Conservation (phyloP, 2,113 vertebrate genomes). For the Anseranas semipalmata region DNA sequence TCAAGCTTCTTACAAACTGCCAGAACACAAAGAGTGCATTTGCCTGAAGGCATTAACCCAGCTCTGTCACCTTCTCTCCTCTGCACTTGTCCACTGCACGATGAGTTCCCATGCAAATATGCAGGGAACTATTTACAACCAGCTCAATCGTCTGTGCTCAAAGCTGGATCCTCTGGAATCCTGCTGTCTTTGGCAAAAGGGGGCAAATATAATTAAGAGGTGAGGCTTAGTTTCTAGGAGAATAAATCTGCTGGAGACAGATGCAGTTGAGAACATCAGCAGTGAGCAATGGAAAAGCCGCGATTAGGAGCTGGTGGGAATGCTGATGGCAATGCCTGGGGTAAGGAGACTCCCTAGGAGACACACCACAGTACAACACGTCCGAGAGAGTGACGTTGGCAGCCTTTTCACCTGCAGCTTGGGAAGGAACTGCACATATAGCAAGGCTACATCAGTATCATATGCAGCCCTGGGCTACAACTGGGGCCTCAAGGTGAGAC, state of each 20-base stretch:
- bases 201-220: not conserved
- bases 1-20: not conserved
- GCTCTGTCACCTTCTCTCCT: not conserved
- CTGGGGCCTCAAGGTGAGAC: accelerated
- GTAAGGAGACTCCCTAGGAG: not conserved
- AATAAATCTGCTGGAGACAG: not conserved
- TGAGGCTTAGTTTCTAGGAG: not conserved
- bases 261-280: accelerated
- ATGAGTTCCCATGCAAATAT: accelerated
- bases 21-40: not conserved
- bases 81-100: not conserved
- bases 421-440: not conserved
- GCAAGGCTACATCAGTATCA: not conserved
- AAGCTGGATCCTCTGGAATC: not conserved
- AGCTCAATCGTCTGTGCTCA: not conserved
- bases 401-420: not conserved
- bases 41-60: not conserved
- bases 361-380: accelerated
- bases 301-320: not conserved
- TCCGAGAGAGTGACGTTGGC: not conserved
- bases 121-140: not conserved
- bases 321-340: not conserved
- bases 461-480: not conserved
- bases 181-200: accelerated
- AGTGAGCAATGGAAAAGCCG: not conserved